Base-by-base conservation (phyloP, 2,113 vertebrate species). In the Nycticryphes semicollaris region DNA sequence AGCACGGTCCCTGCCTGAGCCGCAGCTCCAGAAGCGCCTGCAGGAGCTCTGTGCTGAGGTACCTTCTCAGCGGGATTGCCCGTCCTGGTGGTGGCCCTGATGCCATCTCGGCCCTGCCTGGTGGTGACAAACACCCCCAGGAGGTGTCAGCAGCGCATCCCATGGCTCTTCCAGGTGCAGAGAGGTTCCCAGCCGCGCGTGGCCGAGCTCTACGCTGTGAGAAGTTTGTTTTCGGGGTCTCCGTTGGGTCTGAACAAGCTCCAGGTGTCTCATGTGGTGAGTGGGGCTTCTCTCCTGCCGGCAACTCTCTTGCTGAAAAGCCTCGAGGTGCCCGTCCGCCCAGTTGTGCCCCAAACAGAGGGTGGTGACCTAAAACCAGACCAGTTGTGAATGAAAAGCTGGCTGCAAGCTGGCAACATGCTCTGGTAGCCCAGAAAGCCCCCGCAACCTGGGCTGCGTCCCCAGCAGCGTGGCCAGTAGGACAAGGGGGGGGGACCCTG, bases 1-100 rank as follows among this genome's bases (percentile, higher is more conserved):
- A 0, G 96, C 96, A 3, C 80, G 37, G 2, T 69, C 83, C n/a
- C 39, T 99, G 84, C 93, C 97, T 8, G 96, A 98, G 31, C 28
- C 68, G 6, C 93, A 18, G 62, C 97, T 99, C 9, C 98, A 59
- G 59, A 28, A 91, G 35, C 94, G 83, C 54, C 98, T 99, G 33
- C 90, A 93, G 56, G 90, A 98, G 22, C 97, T 99, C 48, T 99
- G 99, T 22, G 41, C 87, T 43, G 97, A 99, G 98, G 99, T 99
- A 82, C 4, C 23, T 6, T 12, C 0, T 0, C 6, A 0, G 19
- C 0, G 6, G 2, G 1, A n/a, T 57, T 0, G 2, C 82, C 47
- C 5, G 1, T 47, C 56, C 30, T 31, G 12, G 20, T 41, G 3
- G 31, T 8, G 30, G 9, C 47, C 47, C 54, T 3, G 4, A 35